Evolutionary conservation across 1,140 invertebrate species (phyloP).

Genomic region (Eumeta japonica): DNA sequence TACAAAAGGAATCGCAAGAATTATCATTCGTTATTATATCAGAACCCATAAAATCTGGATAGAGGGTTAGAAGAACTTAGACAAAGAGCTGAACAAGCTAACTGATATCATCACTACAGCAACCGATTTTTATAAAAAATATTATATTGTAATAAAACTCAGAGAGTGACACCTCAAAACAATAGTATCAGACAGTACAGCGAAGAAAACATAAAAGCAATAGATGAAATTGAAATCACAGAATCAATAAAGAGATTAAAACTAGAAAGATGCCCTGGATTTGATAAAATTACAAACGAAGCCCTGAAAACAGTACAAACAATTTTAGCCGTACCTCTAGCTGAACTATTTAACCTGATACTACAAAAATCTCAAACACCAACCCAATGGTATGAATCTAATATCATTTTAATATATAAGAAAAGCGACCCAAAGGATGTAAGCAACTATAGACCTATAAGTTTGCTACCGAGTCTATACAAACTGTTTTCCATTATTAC

Average conservation of each 20-base stretch:
- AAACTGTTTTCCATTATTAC: conserved; percentile 4
- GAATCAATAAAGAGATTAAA: conserved; percentile 4
- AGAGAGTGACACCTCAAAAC: no score
- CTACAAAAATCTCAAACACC: no score
- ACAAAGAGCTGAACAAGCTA: conserved; percentile 1
- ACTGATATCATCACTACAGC: conserved; percentile 2
- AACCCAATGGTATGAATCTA: no score
- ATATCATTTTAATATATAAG: no score
- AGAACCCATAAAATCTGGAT: conserved; percentile 3
- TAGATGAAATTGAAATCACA: conserved; percentile 8
- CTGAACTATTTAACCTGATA: no score
- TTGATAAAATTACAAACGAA: neutral
- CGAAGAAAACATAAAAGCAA: neutral
- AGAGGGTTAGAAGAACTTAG: neutral
- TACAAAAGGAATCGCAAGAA: no score
- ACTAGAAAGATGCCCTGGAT: neutral
- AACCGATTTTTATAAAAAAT: conserved; percentile 3
- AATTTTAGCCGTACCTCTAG: neutral
- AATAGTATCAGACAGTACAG: no score
- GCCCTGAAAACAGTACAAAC: neutral
- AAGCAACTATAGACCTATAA: no score
- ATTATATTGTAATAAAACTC: no score
- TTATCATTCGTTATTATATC: no score
- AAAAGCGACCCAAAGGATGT: neutral
- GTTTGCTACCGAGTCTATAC: no score